Evolutionary conservation across 2,113 vertebrate genomes (phyloP).

Genomic region (Talpa occidentalis): DNA sequence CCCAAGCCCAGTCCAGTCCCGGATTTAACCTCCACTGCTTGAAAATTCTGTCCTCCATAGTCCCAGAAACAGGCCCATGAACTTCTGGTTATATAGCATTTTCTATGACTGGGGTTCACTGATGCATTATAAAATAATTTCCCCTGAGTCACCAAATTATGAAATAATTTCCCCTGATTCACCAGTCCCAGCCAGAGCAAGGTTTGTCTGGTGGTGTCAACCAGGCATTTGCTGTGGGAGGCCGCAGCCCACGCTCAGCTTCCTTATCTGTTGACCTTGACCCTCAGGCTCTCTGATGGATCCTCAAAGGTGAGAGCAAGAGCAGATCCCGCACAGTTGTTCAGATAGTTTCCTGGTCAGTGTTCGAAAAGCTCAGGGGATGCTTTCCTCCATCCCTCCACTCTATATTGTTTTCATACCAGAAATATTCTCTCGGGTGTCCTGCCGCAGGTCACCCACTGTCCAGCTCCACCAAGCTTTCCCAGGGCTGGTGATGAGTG

Average conservation of each 20-base stretch:
- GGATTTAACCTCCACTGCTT: too few species aligned
- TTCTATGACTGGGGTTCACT: not conserved
- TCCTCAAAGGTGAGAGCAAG: not conserved
- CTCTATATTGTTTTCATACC: not conserved
- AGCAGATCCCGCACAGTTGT: not conserved
- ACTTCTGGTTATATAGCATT: not conserved
- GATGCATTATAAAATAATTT: not conserved
- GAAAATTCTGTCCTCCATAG: not conserved
- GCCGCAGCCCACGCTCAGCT: not conserved
- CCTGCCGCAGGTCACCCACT: not conserved
- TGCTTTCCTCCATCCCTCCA: not conserved
- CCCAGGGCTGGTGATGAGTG: not conserved
- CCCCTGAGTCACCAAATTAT: too few species aligned
- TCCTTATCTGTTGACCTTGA: not conserved
- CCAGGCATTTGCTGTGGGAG: fast-evolving
- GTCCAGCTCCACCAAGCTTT: fast-evolving
- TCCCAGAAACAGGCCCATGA: not conserved
- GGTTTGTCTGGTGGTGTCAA: fast-evolving
- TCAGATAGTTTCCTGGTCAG: not conserved
- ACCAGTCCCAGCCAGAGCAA: not conserved
- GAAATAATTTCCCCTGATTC: not conserved
- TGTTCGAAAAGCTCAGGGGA: not conserved
- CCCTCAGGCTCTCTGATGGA: not conserved
- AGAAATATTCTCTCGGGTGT: not conserved
- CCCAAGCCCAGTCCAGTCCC: not conserved